Conservation (phyloP, 2,797 vertebrate genomes). For the Podarcis lilfordi region DNA sequence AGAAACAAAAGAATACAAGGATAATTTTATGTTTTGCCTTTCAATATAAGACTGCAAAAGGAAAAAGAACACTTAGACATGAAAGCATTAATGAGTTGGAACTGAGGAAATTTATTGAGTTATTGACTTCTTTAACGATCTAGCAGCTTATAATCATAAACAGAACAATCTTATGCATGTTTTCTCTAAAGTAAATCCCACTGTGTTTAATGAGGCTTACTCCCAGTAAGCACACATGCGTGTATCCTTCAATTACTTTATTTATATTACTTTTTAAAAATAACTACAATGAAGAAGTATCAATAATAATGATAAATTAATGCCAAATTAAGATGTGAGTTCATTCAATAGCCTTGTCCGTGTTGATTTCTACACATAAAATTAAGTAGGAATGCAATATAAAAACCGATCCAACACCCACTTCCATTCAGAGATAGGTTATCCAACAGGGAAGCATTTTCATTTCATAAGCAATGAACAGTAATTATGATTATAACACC, state of each 20-base stretch:
- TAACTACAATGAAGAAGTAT: not conserved
- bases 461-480: conserved; percentile 20
- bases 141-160: conserved; percentile 37
- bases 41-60: conserved; percentile 38
- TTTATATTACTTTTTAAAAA: not conserved
- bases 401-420: not conserved
- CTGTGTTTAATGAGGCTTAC: not conserved
- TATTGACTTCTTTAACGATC: conserved; percentile 72
- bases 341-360: not conserved
- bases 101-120: conserved; percentile 43
- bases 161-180: not conserved
- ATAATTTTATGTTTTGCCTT: conserved; percentile 50
- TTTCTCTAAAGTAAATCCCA: not conserved
- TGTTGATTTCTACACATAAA: not conserved
- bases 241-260: not conserved
- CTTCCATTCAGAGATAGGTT: not conserved
- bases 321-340: fast-evolving
- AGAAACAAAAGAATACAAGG: conserved; percentile 47
- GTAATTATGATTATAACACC: not conserved
- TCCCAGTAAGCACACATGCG: not conserved
- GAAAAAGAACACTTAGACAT: conserved; percentile 50
- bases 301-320: too few relatives aligned
- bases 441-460: conserved; percentile 1
- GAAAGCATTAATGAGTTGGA: conserved; percentile 43
- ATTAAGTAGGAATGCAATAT: not conserved